Evolutionary conservation across 2,797 vertebrate genomes (phyloP).

Genomic region (Hybognathus amarus): DNA sequence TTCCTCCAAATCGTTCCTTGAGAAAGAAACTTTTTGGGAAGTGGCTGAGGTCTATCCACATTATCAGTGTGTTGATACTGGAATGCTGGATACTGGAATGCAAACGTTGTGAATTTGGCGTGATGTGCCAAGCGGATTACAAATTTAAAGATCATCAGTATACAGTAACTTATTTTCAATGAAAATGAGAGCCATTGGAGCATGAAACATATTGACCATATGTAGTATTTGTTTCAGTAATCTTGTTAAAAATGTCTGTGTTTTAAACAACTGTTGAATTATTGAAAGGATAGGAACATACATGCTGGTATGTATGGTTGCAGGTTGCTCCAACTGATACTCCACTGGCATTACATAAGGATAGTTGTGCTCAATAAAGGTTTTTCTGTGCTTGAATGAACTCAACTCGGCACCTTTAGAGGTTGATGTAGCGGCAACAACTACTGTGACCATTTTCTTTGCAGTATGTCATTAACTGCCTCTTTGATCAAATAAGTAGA

Average conservation of each 20-base stretch:
- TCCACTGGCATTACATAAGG: constrained; percentile 6
- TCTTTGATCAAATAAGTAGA: not conserved
- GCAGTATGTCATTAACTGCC: not conserved
- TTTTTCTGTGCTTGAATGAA: not conserved
- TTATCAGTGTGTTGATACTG: too few relatives aligned
- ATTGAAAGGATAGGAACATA: constrained; percentile 26
- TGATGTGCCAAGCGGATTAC: constrained; percentile 4
- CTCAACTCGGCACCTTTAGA: not conserved
- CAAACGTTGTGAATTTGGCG: constrained; percentile 20
- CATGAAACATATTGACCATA: constrained; percentile 7
- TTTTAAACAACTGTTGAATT: constrained; percentile 22
- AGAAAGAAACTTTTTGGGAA: too few relatives aligned
- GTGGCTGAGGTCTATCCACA: too few relatives aligned
- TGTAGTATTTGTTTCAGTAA: not conserved
- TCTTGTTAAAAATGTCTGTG: constrained; percentile 5
- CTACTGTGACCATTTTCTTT: not conserved
- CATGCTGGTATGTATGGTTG: too few relatives aligned
- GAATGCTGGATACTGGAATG: too few relatives aligned
- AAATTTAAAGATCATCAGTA: constrained; percentile 20
- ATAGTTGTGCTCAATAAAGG: constrained; percentile 11
- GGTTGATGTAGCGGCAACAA: not conserved
- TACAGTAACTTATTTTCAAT: not conserved
- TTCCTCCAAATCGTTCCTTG: too few relatives aligned
- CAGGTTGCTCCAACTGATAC: not conserved
- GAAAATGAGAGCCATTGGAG: not conserved